Evolutionary conservation across 2,888 invertebrate genomes (phyloP), one percentile per base, ranked within the genome.

Genomic region (Anorthoa munda): DNA sequence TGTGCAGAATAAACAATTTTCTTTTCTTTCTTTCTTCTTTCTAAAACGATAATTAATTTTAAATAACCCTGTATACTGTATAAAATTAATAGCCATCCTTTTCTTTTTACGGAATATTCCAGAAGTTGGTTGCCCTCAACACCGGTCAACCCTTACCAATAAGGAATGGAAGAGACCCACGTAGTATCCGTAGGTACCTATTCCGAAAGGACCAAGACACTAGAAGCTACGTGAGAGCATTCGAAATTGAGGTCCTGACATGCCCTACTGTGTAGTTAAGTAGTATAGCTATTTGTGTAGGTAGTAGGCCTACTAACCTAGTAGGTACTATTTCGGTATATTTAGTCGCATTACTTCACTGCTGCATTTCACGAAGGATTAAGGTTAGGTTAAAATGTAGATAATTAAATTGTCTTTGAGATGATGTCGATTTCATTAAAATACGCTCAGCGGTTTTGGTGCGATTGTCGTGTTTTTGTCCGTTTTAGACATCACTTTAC

Each of bases 191-290:
- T 55, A 59, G 51, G 26, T 51, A 45, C 45, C 39, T 31, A 68
- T 77, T 56, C 48, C 2, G 31, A 70, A 59, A 67, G 67, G 69
- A 26, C 64, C 61, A 45, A 53, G 48, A 67, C 66, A 67, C 60
- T 61, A 18, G 7, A n/a, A 2, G 59, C 18, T 72, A 84, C 82
- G 82, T 83, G 85, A 78, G 59, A 31, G 50, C 46, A 70, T 84
- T 68, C 45, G n/a, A 66, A 72, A 78, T 84, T 64, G 64, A 67
- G 58, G 46, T 65, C 23, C 65, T 59, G 21, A 17, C 59, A 18
- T 51, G 51, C 21, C 5, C 4, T n/a, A 48, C 3, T 39, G 39
- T 39, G 39, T 39, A 9, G 39, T 39, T 9, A 39, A 39, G 39
- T 9, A 39, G 9, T 18, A 56, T 58, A 31, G 18, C 4, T 55